Evolutionary conservation across 2,113 vertebrate species (phyloP).

Genomic region (Amblyopsis rosae): DNA sequence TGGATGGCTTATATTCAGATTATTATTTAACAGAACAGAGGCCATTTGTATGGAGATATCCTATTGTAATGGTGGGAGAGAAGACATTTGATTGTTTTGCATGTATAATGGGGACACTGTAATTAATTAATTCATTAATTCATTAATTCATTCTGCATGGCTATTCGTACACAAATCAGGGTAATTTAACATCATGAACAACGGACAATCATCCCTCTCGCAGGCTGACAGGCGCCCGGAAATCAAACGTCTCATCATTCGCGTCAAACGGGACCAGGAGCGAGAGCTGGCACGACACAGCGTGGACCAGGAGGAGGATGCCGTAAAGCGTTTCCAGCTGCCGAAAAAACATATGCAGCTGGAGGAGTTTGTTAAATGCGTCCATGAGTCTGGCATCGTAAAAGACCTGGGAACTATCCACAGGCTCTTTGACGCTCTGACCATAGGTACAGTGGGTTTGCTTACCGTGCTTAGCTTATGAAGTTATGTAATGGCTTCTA

Average conservation of each 20-base stretch:
- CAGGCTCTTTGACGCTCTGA: slow-evolving; percentile 89
- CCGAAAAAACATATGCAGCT: slow-evolving; percentile 89
- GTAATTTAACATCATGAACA: no score
- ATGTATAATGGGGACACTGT: no score
- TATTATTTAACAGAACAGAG: background rate
- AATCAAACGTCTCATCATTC: slow-evolving; percentile 84
- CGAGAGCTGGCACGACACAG: slow-evolving; percentile 65
- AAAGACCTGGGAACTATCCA: slow-evolving; percentile 85
- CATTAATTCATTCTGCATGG: no score
- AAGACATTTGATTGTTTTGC: no score
- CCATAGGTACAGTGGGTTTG: slow-evolving; percentile 79
- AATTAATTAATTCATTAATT: no score
- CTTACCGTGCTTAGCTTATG: background rate
- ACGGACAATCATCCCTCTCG: background rate
- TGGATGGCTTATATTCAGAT: background rate
- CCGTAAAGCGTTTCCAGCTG: slow-evolving; percentile 89
- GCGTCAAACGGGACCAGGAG: slow-evolving; percentile 82
- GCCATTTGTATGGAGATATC: background rate
- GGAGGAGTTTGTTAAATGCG: slow-evolving; percentile 87
- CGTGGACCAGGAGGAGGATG: slow-evolving; percentile 53
- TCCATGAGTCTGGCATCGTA: slow-evolving; percentile 95
- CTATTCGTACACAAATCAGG: no score
- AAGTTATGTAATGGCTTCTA: background rate
- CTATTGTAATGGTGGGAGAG: no score
- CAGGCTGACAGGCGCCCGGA: slow-evolving; percentile 81